A percentile compares a stretch with the other conserved stretches of the same genome.
phyloP scores from a whole-genome alignment of 2,797 vertebrate genomes.

The Cyclopterus lumpus region DNA sequence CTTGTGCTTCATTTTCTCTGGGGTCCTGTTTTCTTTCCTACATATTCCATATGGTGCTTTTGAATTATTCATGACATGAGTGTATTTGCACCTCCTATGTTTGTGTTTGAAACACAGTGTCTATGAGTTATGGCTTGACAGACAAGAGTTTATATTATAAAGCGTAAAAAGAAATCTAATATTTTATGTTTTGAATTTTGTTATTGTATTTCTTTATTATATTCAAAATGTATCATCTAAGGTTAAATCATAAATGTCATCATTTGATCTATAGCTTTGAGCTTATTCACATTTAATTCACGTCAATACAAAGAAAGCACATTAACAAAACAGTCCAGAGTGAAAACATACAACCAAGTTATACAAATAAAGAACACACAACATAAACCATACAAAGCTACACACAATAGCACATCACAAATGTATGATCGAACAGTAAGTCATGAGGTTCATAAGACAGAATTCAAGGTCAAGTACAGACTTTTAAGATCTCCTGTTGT shows the following conservation, averaged over 20 bases:
- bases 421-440: neutral
- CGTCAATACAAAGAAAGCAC: neutral
- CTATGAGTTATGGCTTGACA: conserved; percentile 20
- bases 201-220: neutral
- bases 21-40: conserved; percentile 19
- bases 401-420: neutral
- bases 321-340: neutral
- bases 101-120: conserved; percentile 54
- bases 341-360: neutral
- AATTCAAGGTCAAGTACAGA: neutral
- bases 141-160: neutral
- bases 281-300: neutral
- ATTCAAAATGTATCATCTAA: neutral
- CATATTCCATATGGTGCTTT: conserved; percentile 32
- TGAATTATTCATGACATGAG: conserved; percentile 46
- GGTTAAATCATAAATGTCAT: neutral
- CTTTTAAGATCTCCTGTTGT: neutral
- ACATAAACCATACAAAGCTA: neutral
- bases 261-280: neutral
- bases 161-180: neutral
- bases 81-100: conserved; percentile 2
- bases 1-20: conserved; percentile 44
- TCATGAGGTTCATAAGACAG: neutral
- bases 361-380: neutral
- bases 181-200: neutral